phyloP scores from a whole-genome alignment of 1,140 invertebrate genomes.

The Chelonus insularis region DNA sequence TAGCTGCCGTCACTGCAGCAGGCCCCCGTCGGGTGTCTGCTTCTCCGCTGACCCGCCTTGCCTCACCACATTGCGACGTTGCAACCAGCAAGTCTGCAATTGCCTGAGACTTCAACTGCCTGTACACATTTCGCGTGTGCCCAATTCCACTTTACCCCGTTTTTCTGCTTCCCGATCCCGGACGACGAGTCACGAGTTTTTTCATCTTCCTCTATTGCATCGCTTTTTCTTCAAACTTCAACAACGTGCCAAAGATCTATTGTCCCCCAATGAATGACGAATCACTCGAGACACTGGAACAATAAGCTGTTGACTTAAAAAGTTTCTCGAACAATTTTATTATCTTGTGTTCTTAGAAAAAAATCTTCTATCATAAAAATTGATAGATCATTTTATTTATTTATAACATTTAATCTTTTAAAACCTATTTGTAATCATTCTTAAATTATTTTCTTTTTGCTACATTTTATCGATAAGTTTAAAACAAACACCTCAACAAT shows the following conservation, averaged over 20 bases:
- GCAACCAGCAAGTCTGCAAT: slow-evolving; percentile 18
- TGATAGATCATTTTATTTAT: no score
- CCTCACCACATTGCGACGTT: neutral
- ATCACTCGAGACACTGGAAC: neutral
- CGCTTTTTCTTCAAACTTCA: slow-evolving; percentile 7
- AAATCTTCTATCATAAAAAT: no score
- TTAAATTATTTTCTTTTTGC: no score
- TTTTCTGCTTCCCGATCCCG: slow-evolving; percentile 13
- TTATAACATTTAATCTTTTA: no score
- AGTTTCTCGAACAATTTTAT: neutral
- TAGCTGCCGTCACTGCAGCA: slow-evolving; percentile 30
- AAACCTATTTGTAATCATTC: no score
- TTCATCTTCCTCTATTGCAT: slow-evolving; percentile 7
- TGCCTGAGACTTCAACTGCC: slow-evolving; percentile 42
- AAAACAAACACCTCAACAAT: no score
- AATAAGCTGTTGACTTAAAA: neutral
- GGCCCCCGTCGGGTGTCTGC: neutral
- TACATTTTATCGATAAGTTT: no score
- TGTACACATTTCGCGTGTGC: slow-evolving; percentile 45
- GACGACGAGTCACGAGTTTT: slow-evolving; percentile 17
- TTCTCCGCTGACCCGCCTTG: slow-evolving; percentile 1
- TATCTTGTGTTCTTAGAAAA: no score
- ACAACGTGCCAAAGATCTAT: slow-evolving; percentile 17
- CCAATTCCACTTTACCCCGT: slow-evolving; percentile 47
- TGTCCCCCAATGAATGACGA: slow-evolving; percentile 20